These are phyloP conservation scores for Malurus melanocephalus DNA, from an alignment of 2,113 vertebrate species.

Conservation along the genomic window DNA sequence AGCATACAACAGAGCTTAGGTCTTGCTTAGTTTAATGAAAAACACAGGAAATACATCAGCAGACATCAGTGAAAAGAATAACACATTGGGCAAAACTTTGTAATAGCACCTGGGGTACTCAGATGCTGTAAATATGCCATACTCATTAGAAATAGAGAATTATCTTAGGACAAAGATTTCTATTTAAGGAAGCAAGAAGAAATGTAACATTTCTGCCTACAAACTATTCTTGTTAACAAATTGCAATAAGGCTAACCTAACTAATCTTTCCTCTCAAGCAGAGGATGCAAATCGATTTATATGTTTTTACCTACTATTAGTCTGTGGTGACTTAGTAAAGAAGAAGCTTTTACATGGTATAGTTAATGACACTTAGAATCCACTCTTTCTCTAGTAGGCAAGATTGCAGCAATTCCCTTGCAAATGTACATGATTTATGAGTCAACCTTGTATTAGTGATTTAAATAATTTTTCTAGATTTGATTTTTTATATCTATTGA, in stretches of 20 bases:
- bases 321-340: background rate
- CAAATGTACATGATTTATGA: background rate
- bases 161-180: background rate
- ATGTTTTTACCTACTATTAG: background rate
- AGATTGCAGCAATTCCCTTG: background rate
- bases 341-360: background rate
- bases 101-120: background rate
- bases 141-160: background rate
- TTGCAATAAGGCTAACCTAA: background rate
- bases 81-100: background rate
- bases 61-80: background rate
- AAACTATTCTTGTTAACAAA: conserved; percentile 4
- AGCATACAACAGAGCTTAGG: background rate
- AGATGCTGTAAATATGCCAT: background rate
- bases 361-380: background rate
- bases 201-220: conserved; percentile 4
- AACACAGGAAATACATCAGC: background rate
- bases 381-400: background rate
- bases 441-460: background rate
- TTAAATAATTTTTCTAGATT: background rate
- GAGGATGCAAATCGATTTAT: background rate
- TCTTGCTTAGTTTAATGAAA: background rate
- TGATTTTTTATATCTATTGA: background rate
- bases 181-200: conserved; percentile 1
- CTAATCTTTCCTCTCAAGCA: background rate